phyloP scores from a whole-genome alignment of 2,888 invertebrate species.

The Eupithecia exiguata region DNA sequence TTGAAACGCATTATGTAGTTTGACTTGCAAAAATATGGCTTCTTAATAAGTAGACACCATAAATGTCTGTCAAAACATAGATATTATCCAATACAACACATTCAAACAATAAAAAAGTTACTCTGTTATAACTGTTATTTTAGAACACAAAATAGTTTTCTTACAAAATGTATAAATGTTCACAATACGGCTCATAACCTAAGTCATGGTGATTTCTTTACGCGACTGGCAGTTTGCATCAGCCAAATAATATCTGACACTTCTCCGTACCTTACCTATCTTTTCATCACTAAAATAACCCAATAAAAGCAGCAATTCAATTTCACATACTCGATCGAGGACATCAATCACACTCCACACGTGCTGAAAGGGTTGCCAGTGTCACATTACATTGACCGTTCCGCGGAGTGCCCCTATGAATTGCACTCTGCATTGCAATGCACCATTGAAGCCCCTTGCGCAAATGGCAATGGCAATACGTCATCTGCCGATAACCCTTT shows the following conservation, averaged over 20 bases:
- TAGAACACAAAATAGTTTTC: too few relatives aligned
- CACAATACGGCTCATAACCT: background rate
- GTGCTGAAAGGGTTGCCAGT: constrained; percentile 71
- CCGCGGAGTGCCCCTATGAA: constrained; percentile 78
- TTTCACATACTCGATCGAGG: background rate
- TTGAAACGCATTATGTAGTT: background rate
- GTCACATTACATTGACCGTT: constrained; percentile 71
- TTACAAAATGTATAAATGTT: background rate
- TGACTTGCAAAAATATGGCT: background rate
- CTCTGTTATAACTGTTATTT: too few relatives aligned
- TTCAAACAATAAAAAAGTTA: too few relatives aligned
- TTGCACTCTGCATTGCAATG: constrained; percentile 70
- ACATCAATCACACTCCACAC: constrained; percentile 61
- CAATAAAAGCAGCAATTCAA: constrained; percentile 2
- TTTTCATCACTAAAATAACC: background rate
- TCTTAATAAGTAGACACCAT: background rate
- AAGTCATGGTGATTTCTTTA: background rate
- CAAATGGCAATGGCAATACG: constrained; percentile 68
- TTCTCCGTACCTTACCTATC: background rate
- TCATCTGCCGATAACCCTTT: constrained; percentile 77
- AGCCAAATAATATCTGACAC: background rate
- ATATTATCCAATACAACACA: background rate
- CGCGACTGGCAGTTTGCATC: background rate
- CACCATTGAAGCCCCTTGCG: constrained; percentile 70
- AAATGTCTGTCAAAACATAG: background rate